Base-by-base conservation (phyloP, 2,888 invertebrate species). In the Branchellion lobata region DNA sequence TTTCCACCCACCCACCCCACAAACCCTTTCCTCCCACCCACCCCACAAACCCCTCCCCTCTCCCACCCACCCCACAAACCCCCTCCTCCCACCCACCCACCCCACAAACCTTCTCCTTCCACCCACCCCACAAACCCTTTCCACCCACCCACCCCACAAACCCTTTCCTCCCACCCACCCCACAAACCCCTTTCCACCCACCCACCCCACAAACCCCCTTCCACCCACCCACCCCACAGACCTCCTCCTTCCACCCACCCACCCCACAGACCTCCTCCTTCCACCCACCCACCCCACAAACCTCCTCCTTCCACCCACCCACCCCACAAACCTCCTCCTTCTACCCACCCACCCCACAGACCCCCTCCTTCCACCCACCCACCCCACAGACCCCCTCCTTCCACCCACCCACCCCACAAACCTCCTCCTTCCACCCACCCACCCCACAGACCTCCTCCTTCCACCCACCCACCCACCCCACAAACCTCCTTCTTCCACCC, bases 211-310 rank as follows among this genome's bases (percentile, higher is more conserved):
- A 34, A 21, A 24, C 36, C 40, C 18, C n/a, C 34, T 27, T 21
- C 69, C 47, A 24, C 69, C 40, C 14, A 69, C 33, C 3, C 47
- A 33, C 1, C 40, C 24, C 33, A 34, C 51, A n/a, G n/a, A n/a
- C 78, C 24, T 36, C 68, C 36, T 68, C 65, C 40, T 53, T n/a
- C 5, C 65, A 18, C 36, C 27, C 33, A n/a, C 33, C 40, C 68
- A n/a, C 21, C 68, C 34, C 24, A 14, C 68, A n/a, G n/a, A n/a
- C 36, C 47, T 1, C 40, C 65, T n/a, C 34, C 34, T 65, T 27
- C 29, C 40, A 29, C 29, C 68, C 5, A 18, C 40, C 18, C 11
- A 33, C 14, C 61, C 1, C n/a, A n/a, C n/a, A n/a, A 27, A 14
- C 31, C 34, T 68, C 40, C 21, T 47, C 21, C 34, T 36, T 18